Percentiles rank a stretch among this genome's conserved stretches.
These are phyloP conservation scores for Naso thynnoides DNA, from an alignment of 2,797 vertebrate genomes.

Conservation along the genomic window DNA sequence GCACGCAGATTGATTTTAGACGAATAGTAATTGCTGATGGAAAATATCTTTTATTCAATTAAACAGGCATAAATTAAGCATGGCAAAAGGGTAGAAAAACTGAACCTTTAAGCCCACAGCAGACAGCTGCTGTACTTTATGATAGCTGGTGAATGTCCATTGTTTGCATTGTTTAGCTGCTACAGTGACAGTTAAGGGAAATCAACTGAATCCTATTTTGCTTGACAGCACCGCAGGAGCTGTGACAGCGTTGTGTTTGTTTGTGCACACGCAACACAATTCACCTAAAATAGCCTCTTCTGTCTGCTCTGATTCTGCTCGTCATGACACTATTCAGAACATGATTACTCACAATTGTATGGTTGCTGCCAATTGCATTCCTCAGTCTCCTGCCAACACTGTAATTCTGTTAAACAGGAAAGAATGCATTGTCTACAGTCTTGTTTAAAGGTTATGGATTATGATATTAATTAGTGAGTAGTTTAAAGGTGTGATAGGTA, in stretches of 20 bases:
- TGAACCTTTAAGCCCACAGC: conserved; percentile 39
- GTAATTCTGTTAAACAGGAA: conserved; percentile 55
- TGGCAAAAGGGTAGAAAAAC: conserved; percentile 38
- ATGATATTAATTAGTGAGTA: neutral
- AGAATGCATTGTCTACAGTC: conserved; percentile 28
- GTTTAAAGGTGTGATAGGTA: conserved; percentile 29
- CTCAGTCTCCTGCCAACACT: conserved; percentile 49
- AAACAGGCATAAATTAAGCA: conserved; percentile 32
- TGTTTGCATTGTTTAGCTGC: conserved; percentile 66
- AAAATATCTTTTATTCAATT: conserved; percentile 33
- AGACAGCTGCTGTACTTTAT: conserved; percentile 62
- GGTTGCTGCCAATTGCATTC: conserved; percentile 54
- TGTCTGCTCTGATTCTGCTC: conserved; percentile 62
- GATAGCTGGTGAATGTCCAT: conserved; percentile 65
- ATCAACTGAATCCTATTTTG: conserved; percentile 63
- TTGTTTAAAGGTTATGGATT: conserved; percentile 31
- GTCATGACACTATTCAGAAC: conserved; percentile 66
- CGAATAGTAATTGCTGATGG: conserved; percentile 11
- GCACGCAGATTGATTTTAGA: conserved; percentile 1
- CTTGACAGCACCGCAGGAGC: conserved; percentile 59
- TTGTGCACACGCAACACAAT: conserved; percentile 57
- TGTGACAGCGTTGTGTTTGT: conserved; percentile 60
- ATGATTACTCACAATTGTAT: conserved; percentile 67
- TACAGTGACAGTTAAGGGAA: conserved; percentile 60
- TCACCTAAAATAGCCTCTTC: conserved; percentile 69